Base-by-base conservation (phyloP, 2,113 vertebrate genomes). In the Osmerus eperlanus region DNA sequence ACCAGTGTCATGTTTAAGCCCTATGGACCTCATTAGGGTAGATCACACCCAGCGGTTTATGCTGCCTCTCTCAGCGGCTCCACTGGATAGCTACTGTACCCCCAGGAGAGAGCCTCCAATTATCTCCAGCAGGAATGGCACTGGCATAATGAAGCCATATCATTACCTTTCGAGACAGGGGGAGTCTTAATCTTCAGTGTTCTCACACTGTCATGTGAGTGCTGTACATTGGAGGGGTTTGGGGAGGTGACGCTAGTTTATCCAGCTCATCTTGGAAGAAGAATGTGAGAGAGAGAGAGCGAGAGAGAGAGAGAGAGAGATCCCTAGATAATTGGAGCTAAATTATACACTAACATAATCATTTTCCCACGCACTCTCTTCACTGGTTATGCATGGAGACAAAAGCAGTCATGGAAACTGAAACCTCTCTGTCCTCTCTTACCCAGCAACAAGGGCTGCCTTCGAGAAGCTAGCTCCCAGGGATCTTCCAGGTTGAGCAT, bases 11-110 rank as follows among this genome's bases (percentile, higher is more conserved):
- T 21, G 70, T 71, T 53, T 16, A 36, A n/a, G 11, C 70, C 55
- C 65, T 8, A 13, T 66, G 61, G 71, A 70, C 62, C 59, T 73
- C 61, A 73, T 78, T 78, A 73, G 6, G 41, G 60, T 11, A 77
- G 58, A 65, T 41, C 65, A 68, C 29, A 59, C 18, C 64, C 56
- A 54, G 60, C 55, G 32, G 41, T 28, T 53, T n/a, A 5, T 19
- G 61, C 53, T 68, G 59, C 29, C 65, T 63, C 55, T 29, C 59
- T 63, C 62, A 3, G 16, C 11, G 53, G 47, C 29, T 68, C 67
- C 60, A 62, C 65, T 19, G 53, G 71, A 54, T 69, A 66, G 53
- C 55, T 41, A 59, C n/a, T 56, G 28, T 13, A 28, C 41, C 60
- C 51, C 70, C 67, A 51, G 18, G 28, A n/a, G 59, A 53, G 60